Conservation (phyloP, 92 coral and sea anemone genomes). For the Hydrozoanthus gracilis region DNA sequence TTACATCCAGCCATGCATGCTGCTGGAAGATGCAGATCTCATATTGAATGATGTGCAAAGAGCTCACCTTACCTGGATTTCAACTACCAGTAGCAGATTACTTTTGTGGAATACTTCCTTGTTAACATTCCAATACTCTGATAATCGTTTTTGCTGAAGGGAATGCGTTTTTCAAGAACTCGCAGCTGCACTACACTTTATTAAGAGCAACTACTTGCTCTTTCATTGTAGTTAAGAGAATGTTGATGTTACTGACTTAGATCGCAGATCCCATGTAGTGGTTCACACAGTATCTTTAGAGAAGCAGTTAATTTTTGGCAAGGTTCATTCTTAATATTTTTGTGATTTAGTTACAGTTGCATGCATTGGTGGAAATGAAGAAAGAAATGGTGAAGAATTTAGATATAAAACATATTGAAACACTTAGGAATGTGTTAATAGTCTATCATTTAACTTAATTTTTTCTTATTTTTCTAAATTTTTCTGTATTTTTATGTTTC, state of each 20-base stretch:
- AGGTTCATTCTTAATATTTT: slow-evolving; percentile 26
- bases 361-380: slow-evolving; percentile 27
- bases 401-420: slow-evolving; percentile 23
- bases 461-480: not conserved
- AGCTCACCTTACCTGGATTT: slow-evolving; percentile 40
- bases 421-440: slow-evolving; percentile 36
- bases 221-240: slow-evolving; percentile 42
- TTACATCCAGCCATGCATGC: slow-evolving; percentile 53
- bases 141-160: slow-evolving; percentile 41
- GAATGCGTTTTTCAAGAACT: slow-evolving; percentile 30
- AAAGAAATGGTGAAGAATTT: slow-evolving; percentile 21
- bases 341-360: slow-evolving; percentile 29
- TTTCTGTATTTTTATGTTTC: too few relatives aligned
- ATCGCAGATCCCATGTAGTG: slow-evolving; percentile 42
- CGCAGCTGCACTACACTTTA: slow-evolving; percentile 33
- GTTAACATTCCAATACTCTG: slow-evolving; percentile 31
- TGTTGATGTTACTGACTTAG: slow-evolving; percentile 41
- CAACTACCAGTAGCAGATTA: slow-evolving; percentile 37
- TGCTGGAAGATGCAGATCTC: slow-evolving; percentile 38
- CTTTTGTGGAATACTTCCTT: slow-evolving; percentile 29
- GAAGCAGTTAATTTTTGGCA: slow-evolving; percentile 34
- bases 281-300: slow-evolving; percentile 27
- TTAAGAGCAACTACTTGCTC: slow-evolving; percentile 38
- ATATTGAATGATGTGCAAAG: slow-evolving; percentile 34
- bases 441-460: slow-evolving; percentile 21